Evolutionary conservation across 2,888 invertebrate species (phyloP), one percentile per base, ranked within the genome.

Genomic region (Carabus problematicus): DNA sequence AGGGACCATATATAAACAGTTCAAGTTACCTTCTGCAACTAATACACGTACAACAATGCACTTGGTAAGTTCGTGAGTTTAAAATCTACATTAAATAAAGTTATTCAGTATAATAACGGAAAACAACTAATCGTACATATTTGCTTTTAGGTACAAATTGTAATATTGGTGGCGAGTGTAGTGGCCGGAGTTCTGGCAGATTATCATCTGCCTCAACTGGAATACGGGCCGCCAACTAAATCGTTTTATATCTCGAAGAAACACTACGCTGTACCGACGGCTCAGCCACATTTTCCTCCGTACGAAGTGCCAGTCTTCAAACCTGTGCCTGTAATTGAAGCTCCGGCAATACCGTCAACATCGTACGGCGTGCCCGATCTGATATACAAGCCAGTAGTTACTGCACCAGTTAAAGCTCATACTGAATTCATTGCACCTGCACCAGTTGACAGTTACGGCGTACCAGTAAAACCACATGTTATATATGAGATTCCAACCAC

Each of bases 301-400:
- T 18, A 43, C 29, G 29, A 29, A 29, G 29, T 29, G 2, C 29
- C 29, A 29, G 29, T 3, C 29, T 29, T 29, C 6, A 8, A 11
- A 12, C 45, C 11, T n/a, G n/a, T 58, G n/a, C 0, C 29, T 29
- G 6, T 12, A 18, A 14, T 45, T 7, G 29, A n/a, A 49, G n/a
- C 19, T n/a, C 11, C 19, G 11, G n/a, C 6, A 16, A 29, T 63
- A 12, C 63, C 63, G 6, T 63, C 63, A 52, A 52, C 52, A 18
- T 40, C 43, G 19, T 63, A 63, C 18, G 63, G 63, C 16, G 40
- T 54, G 9, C 63, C 63, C 18, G 54, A 29, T 29, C 29, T 29
- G 6, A 3, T 29, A 29, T 29, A 29, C 29, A 29, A 29, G 29
- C 29, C 29, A 29, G 29, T 29, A 29, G 29, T 29, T 29, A 29